A percentile compares a stretch with the other conserved stretches of the same genome.
phyloP scores from a whole-genome alignment of 2,888 invertebrate species.

The Meta bourneti region DNA sequence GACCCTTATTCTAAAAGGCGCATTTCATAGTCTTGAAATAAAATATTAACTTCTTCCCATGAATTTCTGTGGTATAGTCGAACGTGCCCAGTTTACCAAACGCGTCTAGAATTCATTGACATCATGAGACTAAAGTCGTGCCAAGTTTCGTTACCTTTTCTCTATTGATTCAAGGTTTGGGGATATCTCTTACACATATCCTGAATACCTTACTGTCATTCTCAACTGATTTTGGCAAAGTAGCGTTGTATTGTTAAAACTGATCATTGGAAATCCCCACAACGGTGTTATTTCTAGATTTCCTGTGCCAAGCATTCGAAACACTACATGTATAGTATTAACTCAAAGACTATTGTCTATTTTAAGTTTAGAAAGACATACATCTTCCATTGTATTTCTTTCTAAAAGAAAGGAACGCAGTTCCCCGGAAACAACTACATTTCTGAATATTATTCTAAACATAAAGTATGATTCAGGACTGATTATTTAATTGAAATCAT shows the following conservation, averaged over 20 bases:
- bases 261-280: too few relatives aligned
- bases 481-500: too few relatives aligned
- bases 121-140: not conserved
- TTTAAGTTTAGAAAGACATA: too few relatives aligned
- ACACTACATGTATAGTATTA: too few relatives aligned
- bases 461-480: too few relatives aligned
- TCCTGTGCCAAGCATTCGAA: too few relatives aligned
- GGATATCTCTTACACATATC: not conserved
- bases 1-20: not conserved
- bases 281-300: too few relatives aligned
- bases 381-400: too few relatives aligned
- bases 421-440: too few relatives aligned
- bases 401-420: too few relatives aligned
- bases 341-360: too few relatives aligned
- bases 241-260: not conserved
- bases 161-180: not conserved
- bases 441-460: too few relatives aligned
- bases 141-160: not conserved
- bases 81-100: not conserved
- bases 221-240: not conserved
- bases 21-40: not conserved
- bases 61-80: not conserved
- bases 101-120: not conserved
- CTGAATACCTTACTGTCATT: not conserved
- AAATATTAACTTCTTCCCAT: not conserved